Evolutionary conservation across 2,113 vertebrate genomes (phyloP).

Genomic region (Poeciliopsis retropinna): DNA sequence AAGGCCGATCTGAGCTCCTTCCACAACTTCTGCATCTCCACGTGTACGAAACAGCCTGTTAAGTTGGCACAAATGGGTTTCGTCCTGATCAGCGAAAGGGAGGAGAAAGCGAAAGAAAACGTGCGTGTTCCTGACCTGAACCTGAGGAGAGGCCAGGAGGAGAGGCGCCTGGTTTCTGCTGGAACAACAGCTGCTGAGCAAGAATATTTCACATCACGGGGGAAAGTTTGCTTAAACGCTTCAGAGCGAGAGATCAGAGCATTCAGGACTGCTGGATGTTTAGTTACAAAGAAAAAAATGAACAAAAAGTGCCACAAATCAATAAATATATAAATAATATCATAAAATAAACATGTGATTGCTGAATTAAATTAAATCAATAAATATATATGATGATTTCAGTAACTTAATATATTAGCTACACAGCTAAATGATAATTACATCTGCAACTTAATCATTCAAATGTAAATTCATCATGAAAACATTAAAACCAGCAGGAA

Average conservation of each 20-base stretch:
- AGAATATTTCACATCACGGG: not conserved
- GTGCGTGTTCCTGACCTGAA: conserved; percentile 34
- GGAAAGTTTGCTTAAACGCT: not conserved
- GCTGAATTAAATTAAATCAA: no score
- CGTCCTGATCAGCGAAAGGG: not conserved
- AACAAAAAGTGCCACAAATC: no score
- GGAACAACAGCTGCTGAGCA: conserved; percentile 90
- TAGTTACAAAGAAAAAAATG: no score
- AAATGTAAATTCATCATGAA: no score
- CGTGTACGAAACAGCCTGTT: conserved; percentile 70
- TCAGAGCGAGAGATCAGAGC: not conserved
- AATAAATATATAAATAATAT: no score
- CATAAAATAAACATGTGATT: no score
- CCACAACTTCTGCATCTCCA: conserved; percentile 91
- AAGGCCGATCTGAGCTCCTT: conserved; percentile 86
- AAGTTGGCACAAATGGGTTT: not conserved
- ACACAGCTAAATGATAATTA: no score
- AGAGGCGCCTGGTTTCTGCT: conserved; percentile 89
- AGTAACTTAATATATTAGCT: no score
- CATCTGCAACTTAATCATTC: no score
- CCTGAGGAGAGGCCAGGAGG: conserved; percentile 87
- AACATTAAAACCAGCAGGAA: no score
- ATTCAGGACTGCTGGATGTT: no score
- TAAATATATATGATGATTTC: no score
- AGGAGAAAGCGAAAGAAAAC: not conserved